Base-by-base conservation (phyloP, 1,140 invertebrate species). In the Diabrotica undecimpunctata region DNA sequence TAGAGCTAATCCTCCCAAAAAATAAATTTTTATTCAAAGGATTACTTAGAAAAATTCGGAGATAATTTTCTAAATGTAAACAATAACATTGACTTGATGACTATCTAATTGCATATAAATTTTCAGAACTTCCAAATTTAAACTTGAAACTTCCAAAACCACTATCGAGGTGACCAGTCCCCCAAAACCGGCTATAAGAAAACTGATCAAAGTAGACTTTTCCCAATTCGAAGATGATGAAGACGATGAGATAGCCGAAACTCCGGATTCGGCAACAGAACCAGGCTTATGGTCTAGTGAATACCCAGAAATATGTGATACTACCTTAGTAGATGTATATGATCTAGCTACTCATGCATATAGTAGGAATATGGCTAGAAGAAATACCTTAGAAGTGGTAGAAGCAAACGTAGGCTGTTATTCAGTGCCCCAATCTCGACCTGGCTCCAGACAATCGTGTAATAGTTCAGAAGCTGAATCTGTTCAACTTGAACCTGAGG, bases 301-400 rank as follows among this genome's bases (percentile, higher is more conserved):
- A 75, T 90, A 90, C 78, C 88, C 90, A 77, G 86, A 86, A 77
- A 90, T 89, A 81, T 89, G 86, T 79, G 89, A 90, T 81, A 83
- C 84, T 69, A 88, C 88, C 72, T 83, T 92, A 64, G 41, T 46
- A 46, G 90, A 91, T 89, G 90, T 90, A 59, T 92, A 92, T 73
- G 91, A 93, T 79, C 78, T 93, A 75, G 90, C 90, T 58, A 91
- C 89, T 11, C 89, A 91, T 71, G 90, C 89, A 76, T 88, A 88
- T 61, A 87, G 86, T 50, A 81, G 87, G 61, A 82, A 87, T 14
- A 87, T 85, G 5, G 83, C 85, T 74, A 83, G 89, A n/a, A 86
- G 89, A 41, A 90, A 92, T 76, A 88, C 90, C 0, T 84, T 90
- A 10, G 84, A 83, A 7, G 82, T 82, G 67, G 85, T 81, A 76